phyloP scores from a whole-genome alignment of 2,888 invertebrate genomes.

The Deladenus siricidicola region DNA sequence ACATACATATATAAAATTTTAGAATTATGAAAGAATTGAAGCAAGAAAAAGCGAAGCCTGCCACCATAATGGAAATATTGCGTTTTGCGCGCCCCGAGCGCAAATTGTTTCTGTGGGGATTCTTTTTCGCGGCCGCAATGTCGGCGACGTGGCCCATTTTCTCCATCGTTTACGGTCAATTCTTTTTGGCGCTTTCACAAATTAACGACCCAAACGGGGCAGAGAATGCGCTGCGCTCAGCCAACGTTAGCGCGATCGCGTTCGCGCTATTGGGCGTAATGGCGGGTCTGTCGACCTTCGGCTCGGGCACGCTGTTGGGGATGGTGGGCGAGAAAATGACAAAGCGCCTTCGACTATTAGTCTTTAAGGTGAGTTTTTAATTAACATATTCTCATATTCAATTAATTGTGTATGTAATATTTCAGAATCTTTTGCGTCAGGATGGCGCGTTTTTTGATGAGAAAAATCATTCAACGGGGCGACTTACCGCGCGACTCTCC shows the following conservation, averaged over 20 bases:
- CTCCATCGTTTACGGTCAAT: constrained; percentile 45
- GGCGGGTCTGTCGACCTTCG: constrained; percentile 28
- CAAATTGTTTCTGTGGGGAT: constrained; percentile 25
- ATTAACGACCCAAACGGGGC: constrained; percentile 13
- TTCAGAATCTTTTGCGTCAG: constrained; percentile 27
- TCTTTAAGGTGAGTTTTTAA: constrained; percentile 3
- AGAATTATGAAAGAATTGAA: constrained; percentile 25
- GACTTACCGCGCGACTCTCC: constrained; percentile 54
- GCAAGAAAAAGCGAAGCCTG: constrained; percentile 19
- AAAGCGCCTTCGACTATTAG: constrained; percentile 38
- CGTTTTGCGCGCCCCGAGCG: constrained; percentile 32
- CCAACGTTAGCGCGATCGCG: not conserved
- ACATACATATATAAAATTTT: too few species aligned
- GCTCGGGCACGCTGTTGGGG: constrained; percentile 24
- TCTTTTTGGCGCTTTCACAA: constrained; percentile 31
- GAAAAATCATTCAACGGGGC: constrained; percentile 54
- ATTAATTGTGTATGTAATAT: not conserved
- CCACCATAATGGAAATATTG: constrained; percentile 30
- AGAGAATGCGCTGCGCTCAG: too few species aligned
- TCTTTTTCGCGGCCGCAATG: constrained; percentile 34
- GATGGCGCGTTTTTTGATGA: constrained; percentile 57
- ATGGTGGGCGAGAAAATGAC: constrained; percentile 23
- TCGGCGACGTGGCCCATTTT: constrained; percentile 46
- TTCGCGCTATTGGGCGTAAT: constrained; percentile 23
- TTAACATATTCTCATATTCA: too few species aligned